A percentile compares a stretch with the other conserved stretches of the same genome.
phyloP scores from a whole-genome alignment of 2,888 invertebrate genomes.

The Dioctria rufipes region DNA sequence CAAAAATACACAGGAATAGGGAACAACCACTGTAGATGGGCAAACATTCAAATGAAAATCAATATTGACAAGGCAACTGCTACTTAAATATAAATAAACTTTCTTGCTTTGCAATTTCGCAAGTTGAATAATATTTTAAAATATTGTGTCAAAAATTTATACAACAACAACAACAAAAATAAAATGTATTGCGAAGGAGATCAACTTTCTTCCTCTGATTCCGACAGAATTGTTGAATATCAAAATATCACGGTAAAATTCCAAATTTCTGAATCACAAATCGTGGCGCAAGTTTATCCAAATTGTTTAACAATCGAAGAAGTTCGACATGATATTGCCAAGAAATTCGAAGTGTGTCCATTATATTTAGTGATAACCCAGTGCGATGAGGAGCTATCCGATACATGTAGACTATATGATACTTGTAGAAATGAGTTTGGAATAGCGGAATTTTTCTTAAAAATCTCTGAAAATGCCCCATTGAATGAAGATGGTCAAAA shows the following conservation, averaged over 20 bases:
- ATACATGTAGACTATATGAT: conserved; percentile 64
- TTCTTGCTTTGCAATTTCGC: not conserved
- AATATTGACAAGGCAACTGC: conserved; percentile 47
- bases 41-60: conserved; percentile 29
- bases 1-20: no score
- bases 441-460: conserved; percentile 67
- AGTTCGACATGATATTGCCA: conserved; percentile 76
- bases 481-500: conserved; percentile 29
- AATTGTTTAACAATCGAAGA: conserved; percentile 73
- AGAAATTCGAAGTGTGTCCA: conserved; percentile 74
- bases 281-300: conserved; percentile 70
- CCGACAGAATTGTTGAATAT: conserved; percentile 52
- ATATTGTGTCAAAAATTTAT: not conserved
- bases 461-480: conserved; percentile 56
- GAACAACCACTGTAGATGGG: not conserved
- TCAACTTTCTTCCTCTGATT: conserved; percentile 7
- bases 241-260: conserved; percentile 71
- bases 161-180: not conserved
- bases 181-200: not conserved
- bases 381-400: conserved; percentile 68
- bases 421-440: conserved; percentile 67
- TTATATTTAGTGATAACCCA: conserved; percentile 73
- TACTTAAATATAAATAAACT: conserved; percentile 5
- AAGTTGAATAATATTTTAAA: conserved; percentile 5
- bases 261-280: conserved; percentile 65